Evolutionary conservation across 2,888 invertebrate species (phyloP), one percentile per base, ranked within the genome.

Genomic region (Stenodema calcarata): DNA sequence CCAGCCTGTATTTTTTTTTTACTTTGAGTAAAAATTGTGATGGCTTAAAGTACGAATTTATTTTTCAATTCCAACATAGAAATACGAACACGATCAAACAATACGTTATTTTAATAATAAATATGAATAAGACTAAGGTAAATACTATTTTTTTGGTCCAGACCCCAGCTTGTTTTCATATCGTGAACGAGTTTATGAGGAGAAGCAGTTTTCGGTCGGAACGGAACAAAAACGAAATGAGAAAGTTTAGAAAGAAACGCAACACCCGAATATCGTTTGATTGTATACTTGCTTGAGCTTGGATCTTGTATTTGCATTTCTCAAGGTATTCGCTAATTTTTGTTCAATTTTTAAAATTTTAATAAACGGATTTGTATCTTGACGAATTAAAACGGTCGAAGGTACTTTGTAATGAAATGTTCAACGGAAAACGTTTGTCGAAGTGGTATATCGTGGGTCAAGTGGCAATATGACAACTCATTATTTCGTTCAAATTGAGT

Each of bases 81-180:
- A 62, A 84, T 73, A 84, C 42, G 23, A 84, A 84, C 28, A 62
- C 84, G 47, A 73, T 75, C 73, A 84, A 84, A 84, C 44, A 84
- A 84, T 41, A 84, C 30, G 23, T 47, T 11, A 3, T 84, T 80
- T 27, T 35, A 41, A 82, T 82, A 69, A 82, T 62, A 47, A 82
- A 82, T 82, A 82, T 78, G 78, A 44, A 78, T 78, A 78, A 78
- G 35, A 82, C 82, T 82, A 82, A 82, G 82, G 62, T 82, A 82
- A 79, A 47, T 82, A 82, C 73, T 84, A 54, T 42, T 84, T 35
- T n/a, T 83, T 84, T 84, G 84, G 84, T 84, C 84, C 84, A 84
- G 84, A 73, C 84, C 75, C 84, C 84, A 84, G 84, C 84, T 84
- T 73, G 73, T 42, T 28, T 80, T 50, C 2, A 35, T 35, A 35